phyloP scores from a whole-genome alignment of 2,888 invertebrate genomes.

The Epinotia ramella region DNA sequence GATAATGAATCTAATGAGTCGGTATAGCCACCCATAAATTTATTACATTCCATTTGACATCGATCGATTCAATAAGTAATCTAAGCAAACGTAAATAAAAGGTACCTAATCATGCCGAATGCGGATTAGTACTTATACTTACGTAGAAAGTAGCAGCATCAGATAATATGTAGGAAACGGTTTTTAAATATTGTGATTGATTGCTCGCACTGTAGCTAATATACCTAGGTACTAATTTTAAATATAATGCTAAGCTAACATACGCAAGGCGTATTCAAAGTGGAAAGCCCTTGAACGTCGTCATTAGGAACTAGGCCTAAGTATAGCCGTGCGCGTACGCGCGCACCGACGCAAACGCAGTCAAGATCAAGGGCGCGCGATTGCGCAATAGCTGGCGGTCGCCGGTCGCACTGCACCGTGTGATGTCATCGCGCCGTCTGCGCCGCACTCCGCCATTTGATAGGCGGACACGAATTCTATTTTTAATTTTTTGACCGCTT shows the following conservation, averaged over 20 bases:
- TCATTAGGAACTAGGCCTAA: conserved; percentile 32
- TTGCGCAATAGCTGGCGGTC: conserved; percentile 84
- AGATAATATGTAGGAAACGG: not conserved
- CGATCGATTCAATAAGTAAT: not conserved
- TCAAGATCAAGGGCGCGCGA: conserved; percentile 85
- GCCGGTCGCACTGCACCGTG: conserved; percentile 77
- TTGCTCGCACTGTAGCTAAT: not conserved
- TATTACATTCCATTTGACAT: not conserved
- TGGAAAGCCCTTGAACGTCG: conserved; percentile 7
- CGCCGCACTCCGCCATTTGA: conserved; percentile 62
- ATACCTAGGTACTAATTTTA: no score
- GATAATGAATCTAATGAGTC: no score
- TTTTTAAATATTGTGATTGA: not conserved
- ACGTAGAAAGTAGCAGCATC: not conserved
- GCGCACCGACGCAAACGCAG: conserved; percentile 80
- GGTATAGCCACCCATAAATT: not conserved
- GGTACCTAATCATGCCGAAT: not conserved
- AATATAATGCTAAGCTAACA: conserved; percentile 4
- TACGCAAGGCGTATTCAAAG: conserved; percentile 15
- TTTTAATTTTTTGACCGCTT: conserved; percentile 63
- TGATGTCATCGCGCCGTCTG: conserved; percentile 81
- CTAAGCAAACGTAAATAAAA: no score
- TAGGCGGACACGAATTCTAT: conserved; percentile 79
- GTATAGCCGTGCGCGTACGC: conserved; percentile 54
- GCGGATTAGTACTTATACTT: not conserved